Conservation (phyloP, 2,888 invertebrate genomes). For the Microplitis manilae region DNA sequence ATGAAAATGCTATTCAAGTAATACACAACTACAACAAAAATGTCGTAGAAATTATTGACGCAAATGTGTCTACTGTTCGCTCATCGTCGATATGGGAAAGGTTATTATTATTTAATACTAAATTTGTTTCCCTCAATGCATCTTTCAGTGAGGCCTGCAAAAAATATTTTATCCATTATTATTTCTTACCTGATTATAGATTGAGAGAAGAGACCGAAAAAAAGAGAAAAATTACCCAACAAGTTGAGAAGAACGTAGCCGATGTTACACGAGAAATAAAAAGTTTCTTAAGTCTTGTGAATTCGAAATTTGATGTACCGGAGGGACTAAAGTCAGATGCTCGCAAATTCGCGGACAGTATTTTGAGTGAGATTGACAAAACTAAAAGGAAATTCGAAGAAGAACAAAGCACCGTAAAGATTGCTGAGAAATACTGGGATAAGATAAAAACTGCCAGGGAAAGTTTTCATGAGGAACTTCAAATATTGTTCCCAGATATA, state of each 20-base stretch:
- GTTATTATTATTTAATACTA: conserved; percentile 53
- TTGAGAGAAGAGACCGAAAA: conserved; percentile 77
- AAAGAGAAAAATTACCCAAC: conserved; percentile 73
- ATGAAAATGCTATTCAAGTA: conserved; percentile 76
- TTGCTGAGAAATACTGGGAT: conserved; percentile 87
- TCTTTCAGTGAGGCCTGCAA: too few relatives aligned
- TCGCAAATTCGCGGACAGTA: conserved; percentile 64
- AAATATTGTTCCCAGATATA: conserved; percentile 82
- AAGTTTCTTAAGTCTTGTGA: conserved; percentile 70
- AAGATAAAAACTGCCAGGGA: conserved; percentile 80
- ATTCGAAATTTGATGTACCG: conserved; percentile 68
- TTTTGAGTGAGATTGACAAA: conserved; percentile 75
- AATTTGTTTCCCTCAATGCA: not conserved
- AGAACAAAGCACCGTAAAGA: conserved; percentile 75
- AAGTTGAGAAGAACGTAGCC: conserved; percentile 76
- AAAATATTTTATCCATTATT: not conserved
- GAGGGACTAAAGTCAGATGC: conserved; percentile 65
- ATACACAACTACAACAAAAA: conserved; percentile 74
- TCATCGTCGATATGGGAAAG: conserved; percentile 61
- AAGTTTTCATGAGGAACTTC: conserved; percentile 78
- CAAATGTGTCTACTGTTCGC: conserved; percentile 42
- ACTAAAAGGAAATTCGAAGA: conserved; percentile 77
- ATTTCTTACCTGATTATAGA: conserved; percentile 50
- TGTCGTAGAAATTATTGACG: conserved; percentile 61
- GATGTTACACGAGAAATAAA: conserved; percentile 74